Conservation (phyloP, 2,797 vertebrate species). For the Dryobates pubescens region DNA sequence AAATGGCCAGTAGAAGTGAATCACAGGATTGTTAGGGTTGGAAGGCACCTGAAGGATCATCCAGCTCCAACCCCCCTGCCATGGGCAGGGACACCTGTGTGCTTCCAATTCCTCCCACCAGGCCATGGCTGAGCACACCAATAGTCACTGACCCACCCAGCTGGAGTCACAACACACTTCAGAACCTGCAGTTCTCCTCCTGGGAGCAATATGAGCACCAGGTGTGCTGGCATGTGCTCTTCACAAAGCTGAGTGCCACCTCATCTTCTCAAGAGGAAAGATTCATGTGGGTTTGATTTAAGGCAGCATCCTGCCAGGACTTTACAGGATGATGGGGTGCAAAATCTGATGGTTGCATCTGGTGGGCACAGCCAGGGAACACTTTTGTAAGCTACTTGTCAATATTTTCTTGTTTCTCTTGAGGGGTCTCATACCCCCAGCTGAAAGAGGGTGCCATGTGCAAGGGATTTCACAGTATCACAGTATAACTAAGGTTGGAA, state of each 20-base stretch:
- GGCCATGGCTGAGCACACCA: background rate
- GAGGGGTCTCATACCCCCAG: rapidly evolving
- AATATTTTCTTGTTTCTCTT: background rate
- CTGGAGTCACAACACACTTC: background rate
- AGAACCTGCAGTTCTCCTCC: background rate
- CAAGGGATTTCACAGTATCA: too few species aligned
- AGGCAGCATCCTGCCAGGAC: background rate
- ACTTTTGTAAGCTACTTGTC: background rate
- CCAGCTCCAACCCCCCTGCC: too few species aligned
- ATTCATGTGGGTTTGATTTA: background rate
- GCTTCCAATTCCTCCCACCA: background rate
- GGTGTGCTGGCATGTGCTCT: background rate
- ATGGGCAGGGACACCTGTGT: too few species aligned
- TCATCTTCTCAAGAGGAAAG: background rate
- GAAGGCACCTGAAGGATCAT: too few species aligned
- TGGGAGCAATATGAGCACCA: background rate
- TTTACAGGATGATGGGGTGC: background rate
- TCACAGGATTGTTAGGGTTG: too few species aligned
- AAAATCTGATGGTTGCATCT: background rate
- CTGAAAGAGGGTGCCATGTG: background rate
- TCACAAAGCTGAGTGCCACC: background rate
- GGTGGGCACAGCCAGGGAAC: background rate
- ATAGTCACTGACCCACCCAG: background rate
- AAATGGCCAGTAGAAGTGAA: background rate
- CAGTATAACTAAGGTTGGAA: too few species aligned